These are phyloP conservation scores for Mastomys coucha DNA, from an alignment of 2,113 vertebrate species.

Conservation along the genomic window DNA sequence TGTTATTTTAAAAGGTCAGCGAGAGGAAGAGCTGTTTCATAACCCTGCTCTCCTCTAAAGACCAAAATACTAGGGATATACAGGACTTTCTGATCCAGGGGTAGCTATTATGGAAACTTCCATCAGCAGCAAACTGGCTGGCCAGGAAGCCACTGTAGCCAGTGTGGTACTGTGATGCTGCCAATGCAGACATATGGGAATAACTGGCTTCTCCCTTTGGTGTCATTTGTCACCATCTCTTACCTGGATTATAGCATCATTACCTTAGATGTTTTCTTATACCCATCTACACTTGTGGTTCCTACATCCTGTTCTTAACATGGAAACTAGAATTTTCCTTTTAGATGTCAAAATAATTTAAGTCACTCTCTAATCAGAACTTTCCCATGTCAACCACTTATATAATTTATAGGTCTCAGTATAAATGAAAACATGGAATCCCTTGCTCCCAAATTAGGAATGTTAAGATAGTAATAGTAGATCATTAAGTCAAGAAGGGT, in stretches of 20 bases:
- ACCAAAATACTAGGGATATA: background rate
- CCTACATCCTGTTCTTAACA: background rate
- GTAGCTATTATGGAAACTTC: background rate
- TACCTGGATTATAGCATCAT: background rate
- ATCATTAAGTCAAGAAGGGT: background rate
- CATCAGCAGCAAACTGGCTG: background rate
- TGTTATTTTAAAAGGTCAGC: background rate
- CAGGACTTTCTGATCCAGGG: background rate
- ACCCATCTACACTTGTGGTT: background rate
- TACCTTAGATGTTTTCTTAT: background rate
- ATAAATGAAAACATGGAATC: background rate
- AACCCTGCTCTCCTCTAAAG: background rate
- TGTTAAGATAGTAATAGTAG: background rate
- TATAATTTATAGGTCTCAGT: background rate
- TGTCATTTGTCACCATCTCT: background rate
- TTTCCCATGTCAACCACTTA: background rate
- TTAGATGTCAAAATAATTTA: background rate
- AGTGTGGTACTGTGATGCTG: too few species aligned
- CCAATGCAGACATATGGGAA: background rate
- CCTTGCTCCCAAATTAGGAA: background rate
- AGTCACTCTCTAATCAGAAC: constrained; percentile 15
- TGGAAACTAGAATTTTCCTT: background rate
- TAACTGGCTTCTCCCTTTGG: background rate
- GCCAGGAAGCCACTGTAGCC: background rate
- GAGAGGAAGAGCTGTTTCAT: background rate